phyloP scores from a whole-genome alignment of 2,888 invertebrate genomes.

The Sinohyriopsis cumingii region DNA sequence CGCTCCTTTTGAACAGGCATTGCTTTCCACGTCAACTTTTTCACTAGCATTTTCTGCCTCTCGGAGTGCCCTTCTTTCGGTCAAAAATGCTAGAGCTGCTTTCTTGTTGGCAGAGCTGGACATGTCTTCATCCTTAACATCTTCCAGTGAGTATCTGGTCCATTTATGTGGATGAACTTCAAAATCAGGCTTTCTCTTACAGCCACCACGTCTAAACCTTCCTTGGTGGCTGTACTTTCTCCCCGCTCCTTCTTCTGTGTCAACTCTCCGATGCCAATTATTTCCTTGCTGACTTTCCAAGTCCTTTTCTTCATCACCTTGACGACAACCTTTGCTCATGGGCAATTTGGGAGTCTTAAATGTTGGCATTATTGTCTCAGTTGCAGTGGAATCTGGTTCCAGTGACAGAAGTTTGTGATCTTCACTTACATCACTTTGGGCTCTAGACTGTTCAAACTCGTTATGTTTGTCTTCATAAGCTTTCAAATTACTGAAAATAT shows the following conservation, averaged over 20 bases:
- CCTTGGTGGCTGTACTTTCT: neutral
- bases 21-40: conserved; percentile 28
- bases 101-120: conserved; percentile 85
- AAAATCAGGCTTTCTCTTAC: conserved; percentile 69
- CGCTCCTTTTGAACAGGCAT: conserved; percentile 54
- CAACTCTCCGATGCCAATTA: too few species aligned
- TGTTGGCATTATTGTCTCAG: conserved; percentile 19
- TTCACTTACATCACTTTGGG: conserved; percentile 25
- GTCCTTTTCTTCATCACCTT: conserved; percentile 4
- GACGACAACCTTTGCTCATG: neutral
- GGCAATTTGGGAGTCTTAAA: conserved; percentile 31
- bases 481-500: conserved; percentile 50
- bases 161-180: conserved; percentile 86
- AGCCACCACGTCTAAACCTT: neutral
- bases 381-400: conserved; percentile 25
- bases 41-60: conserved; percentile 35
- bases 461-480: conserved; percentile 53
- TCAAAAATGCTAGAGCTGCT: conserved; percentile 85
- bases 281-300: too few species aligned
- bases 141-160: conserved; percentile 85
- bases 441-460: conserved; percentile 40
- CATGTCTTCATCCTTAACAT: conserved; percentile 84
- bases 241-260: neutral
- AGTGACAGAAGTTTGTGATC: conserved; percentile 26
- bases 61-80: conserved; percentile 73